Conservation (phyloP, 2,888 invertebrate genomes). For the Seira ritae region DNA sequence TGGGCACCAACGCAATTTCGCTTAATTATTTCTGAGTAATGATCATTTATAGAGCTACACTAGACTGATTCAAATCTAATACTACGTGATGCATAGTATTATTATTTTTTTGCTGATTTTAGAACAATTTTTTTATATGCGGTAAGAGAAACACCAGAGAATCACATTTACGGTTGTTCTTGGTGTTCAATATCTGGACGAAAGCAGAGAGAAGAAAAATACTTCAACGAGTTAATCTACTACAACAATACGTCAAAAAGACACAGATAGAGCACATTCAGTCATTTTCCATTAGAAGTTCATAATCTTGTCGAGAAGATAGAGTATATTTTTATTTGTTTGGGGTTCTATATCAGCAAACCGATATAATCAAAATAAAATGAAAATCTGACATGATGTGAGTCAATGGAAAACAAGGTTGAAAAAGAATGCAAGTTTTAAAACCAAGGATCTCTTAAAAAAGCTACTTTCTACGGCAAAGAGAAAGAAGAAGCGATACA, state of each 20-base stretch:
- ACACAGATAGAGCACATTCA: constrained; percentile 66
- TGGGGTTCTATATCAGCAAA: not conserved
- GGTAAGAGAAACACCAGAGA: constrained; percentile 5
- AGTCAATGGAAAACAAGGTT: too few relatives aligned
- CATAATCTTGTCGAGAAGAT: not conserved
- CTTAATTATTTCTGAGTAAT: too few relatives aligned
- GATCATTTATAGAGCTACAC: too few relatives aligned
- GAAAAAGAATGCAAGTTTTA: too few relatives aligned
- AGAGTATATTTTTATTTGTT: not conserved
- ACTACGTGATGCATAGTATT: not conserved
- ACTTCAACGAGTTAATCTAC: constrained; percentile 33
- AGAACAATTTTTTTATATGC: not conserved
- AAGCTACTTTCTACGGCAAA: not conserved
- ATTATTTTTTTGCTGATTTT: not conserved
- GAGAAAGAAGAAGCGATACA: not conserved
- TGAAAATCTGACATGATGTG: too few relatives aligned
- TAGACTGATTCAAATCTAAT: not conserved
- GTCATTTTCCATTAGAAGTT: constrained; percentile 42
- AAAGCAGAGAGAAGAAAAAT: constrained; percentile 42
- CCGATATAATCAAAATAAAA: not conserved
- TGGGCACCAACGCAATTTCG: not conserved
- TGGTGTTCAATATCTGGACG: constrained; percentile 33
- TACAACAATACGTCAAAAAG: constrained; percentile 47
- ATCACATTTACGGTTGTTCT: constrained; percentile 28
- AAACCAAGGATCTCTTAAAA: too few relatives aligned